Evolutionary conservation across 64 coral and sea anemone genomes (phyloP), one percentile per base, ranked within the genome.

Genomic region (Orbicella faveolata): DNA sequence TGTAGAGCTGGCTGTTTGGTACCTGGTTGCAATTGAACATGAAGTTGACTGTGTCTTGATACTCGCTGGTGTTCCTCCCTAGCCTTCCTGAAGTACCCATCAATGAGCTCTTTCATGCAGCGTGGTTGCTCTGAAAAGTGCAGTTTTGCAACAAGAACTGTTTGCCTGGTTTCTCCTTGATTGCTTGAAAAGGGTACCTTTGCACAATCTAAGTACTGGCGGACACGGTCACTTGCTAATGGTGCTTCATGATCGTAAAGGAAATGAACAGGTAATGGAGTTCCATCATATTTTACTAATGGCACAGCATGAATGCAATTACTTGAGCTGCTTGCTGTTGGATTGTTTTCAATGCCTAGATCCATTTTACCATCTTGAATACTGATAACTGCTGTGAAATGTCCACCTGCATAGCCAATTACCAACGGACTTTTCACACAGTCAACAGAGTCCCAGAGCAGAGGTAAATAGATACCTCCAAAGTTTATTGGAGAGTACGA

Each of bases 361-460:
- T 94, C 95, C 61, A 94, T 61, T 30, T 89, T 89, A 6, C 96
- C 96, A 91, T 98, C 96, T 79, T 98, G 88, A 53, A 95, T 88
- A 52, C 87, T 95, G 8, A 98, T 88, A 18, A 98, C n/a, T 53
- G 96, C 90, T 65, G 93, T 98, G 17, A 98, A 98, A 83, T 98
- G 96, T 7, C 96, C 96, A 48, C 95, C 88, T 18, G 90, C 73
- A 79, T 79, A 98, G 20, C 96, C 96, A 88, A 98, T 98, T 7
- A 98, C 93, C 66, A 98, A 69, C 6, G 96, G 96, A 10, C 90
- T 93, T 82, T 95, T 98, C 15, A 95, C 74, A 62, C 96, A 98
- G 57, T 98, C 96, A 54, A 98, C 83, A 23, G 96, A 91, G 79
- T 98, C 96, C 87, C 96, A 98, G 17, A 83, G 76, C 55, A 98